phyloP scores from a whole-genome alignment of 1,140 invertebrate species.

The Philopotamus ludificatus region DNA sequence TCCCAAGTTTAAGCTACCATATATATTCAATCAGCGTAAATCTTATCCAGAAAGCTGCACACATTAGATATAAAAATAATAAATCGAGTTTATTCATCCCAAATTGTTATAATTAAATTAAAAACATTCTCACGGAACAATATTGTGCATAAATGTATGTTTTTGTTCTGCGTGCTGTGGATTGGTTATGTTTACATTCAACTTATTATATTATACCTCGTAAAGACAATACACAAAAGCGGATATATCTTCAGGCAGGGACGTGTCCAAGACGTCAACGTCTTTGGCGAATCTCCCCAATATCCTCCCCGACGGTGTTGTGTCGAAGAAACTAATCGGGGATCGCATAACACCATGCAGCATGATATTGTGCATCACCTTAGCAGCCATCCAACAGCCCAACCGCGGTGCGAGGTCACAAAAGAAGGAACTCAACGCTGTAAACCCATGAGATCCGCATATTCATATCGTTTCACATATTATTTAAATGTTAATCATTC shows the following conservation, averaged over 20 bases:
- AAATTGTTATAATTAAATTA: too few species aligned
- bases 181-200: too few species aligned
- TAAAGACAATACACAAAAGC: constrained; percentile 76
- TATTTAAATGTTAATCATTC: too few species aligned
- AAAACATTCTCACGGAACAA: too few species aligned
- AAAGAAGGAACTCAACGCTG: constrained; percentile 68
- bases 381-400: constrained; percentile 72
- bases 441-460: constrained; percentile 40
- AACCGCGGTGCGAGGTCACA: constrained; percentile 69
- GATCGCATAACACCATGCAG: constrained; percentile 73
- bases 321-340: constrained; percentile 82
- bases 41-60: too few species aligned
- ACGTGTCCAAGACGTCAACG: constrained; percentile 69
- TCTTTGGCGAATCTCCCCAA: constrained; percentile 87
- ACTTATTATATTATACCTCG: too few species aligned
- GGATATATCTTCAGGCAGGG: constrained; percentile 67
- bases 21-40: too few species aligned
- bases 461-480: constrained; percentile 3
- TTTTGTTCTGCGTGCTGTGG: not conserved
- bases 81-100: too few species aligned
- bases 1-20: not conserved
- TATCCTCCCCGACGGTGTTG: constrained; percentile 82
- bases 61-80: too few species aligned
- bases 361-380: constrained; percentile 72
- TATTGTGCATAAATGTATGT: not conserved